phyloP scores from a whole-genome alignment of 2,797 vertebrate species.

The Dicrostonyx torquatus region DNA sequence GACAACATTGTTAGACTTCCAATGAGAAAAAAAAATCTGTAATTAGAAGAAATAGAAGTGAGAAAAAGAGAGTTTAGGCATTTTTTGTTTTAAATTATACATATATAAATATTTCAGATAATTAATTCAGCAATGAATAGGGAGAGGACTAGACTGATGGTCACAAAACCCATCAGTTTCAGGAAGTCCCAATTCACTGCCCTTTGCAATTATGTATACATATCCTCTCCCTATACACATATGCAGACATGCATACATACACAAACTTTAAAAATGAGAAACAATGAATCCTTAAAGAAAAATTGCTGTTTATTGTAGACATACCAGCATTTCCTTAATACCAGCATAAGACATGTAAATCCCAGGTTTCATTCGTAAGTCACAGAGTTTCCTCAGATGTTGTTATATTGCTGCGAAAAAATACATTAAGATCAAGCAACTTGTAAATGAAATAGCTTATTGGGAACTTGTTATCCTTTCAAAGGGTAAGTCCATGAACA shows the following conservation, averaged over 20 bases:
- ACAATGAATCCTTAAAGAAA: neutral
- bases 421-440: neutral
- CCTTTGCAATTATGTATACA: neutral
- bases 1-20: neutral
- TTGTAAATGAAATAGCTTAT: neutral
- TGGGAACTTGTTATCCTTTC: neutral
- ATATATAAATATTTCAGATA: neutral
- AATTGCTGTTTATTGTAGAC: neutral
- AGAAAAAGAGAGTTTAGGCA: neutral
- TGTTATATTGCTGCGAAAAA: neutral
- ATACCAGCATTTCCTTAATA: neutral
- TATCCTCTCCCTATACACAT: neutral
- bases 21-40: neutral
- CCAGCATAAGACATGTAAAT: neutral
- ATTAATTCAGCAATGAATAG: neutral
- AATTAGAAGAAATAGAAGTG: neutral
- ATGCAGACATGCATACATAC: neutral
- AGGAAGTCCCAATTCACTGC: neutral
- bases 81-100: neutral
- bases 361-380: neutral
- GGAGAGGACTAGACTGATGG: neutral
- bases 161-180: neutral
- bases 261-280: neutral
- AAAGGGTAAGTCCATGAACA: neutral
- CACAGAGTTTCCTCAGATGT: neutral